phyloP scores from a whole-genome alignment of 2,113 vertebrate species.

The Siniperca knerii region DNA sequence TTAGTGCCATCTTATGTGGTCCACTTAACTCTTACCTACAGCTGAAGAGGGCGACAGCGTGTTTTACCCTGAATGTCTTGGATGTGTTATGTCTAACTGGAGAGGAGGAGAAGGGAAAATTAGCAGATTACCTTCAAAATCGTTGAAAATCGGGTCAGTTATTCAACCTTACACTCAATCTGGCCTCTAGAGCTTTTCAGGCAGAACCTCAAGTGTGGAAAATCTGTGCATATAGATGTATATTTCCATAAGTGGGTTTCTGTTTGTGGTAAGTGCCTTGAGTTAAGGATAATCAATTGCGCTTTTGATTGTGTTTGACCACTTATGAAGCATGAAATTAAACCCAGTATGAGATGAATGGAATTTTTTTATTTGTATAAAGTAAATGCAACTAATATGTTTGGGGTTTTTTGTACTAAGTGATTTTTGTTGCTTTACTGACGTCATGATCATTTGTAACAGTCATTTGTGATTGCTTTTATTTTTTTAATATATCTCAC shows the following conservation, averaged over 20 bases:
- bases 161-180: neutral
- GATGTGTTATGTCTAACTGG: neutral
- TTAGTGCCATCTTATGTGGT: slow-evolving; percentile 29
- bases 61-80: neutral
- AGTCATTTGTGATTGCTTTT: neutral
- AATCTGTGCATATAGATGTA: slow-evolving; percentile 26
- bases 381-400: slow-evolving; percentile 9
- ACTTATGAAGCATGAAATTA: slow-evolving; percentile 39
- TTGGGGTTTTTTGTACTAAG: neutral
- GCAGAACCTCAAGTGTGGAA: slow-evolving; percentile 1
- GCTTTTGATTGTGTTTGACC: slow-evolving; percentile 41
- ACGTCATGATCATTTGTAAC: neutral
- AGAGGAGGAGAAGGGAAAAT: slow-evolving; percentile 31
- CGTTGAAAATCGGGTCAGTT: neutral
- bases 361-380: neutral
- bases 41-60: neutral
- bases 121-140: neutral
- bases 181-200: slow-evolving; percentile 6
- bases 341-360: slow-evolving; percentile 17
- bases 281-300: neutral
- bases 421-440: slow-evolving; percentile 18
- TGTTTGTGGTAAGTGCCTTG: slow-evolving; percentile 15
- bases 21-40: slow-evolving; percentile 50
- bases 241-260: slow-evolving; percentile 9
- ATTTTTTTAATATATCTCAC: neutral